phyloP scores from a whole-genome alignment of 2,113 vertebrate genomes.

The Austrofundulus limnaeus region DNA sequence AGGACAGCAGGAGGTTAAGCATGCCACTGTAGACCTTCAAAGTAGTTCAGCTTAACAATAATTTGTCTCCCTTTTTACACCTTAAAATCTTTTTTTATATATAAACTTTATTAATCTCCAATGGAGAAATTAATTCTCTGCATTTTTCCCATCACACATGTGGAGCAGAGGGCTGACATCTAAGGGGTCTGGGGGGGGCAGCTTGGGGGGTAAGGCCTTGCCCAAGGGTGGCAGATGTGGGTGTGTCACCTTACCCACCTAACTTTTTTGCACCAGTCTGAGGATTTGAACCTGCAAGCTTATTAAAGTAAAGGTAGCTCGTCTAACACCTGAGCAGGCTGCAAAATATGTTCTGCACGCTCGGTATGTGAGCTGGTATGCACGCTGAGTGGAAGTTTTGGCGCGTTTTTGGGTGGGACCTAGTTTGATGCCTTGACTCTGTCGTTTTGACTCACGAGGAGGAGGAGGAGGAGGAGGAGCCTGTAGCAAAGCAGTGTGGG shows the following conservation, averaged over 20 bases:
- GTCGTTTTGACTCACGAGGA: constrained; percentile 22
- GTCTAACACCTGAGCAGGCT: neutral
- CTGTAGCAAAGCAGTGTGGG: constrained; percentile 52
- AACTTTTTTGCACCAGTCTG: no score
- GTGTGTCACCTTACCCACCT: no score
- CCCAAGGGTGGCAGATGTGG: no score
- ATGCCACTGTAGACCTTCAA: neutral
- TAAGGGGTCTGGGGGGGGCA: no score
- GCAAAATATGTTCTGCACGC: constrained; percentile 10
- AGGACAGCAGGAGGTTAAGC: no score
- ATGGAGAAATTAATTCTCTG: no score
- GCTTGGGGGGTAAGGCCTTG: no score
- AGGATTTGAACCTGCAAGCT: no score
- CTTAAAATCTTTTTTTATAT: no score
- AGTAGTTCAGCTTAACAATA: constrained; percentile 1
- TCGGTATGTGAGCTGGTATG: constrained; percentile 22
- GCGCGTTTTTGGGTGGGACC: constrained; percentile 25
- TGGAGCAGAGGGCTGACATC: no score
- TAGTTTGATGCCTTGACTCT: constrained; percentile 12
- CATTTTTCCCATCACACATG: no score
- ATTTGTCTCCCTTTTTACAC: constrained; percentile 2
- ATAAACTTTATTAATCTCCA: no score
- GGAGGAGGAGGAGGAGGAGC: constrained; percentile 47
- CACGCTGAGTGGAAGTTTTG: constrained; percentile 6
- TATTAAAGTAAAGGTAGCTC: constrained; percentile 16